Evolutionary conservation across 2,113 vertebrate species (phyloP), one percentile per base, ranked within the genome.

Genomic region (Strix aluco): DNA sequence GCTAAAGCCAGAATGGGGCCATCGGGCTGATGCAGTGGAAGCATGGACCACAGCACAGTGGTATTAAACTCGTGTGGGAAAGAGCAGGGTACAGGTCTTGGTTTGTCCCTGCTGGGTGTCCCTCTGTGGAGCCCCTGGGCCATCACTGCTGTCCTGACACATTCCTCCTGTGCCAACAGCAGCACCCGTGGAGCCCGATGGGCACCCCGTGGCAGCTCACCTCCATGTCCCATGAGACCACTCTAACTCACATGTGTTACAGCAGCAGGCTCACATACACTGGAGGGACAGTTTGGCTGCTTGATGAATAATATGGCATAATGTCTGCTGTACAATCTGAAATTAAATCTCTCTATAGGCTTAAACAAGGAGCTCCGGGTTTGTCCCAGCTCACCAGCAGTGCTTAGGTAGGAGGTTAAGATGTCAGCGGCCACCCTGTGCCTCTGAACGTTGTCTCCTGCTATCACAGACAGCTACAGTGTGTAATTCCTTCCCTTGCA

Each of bases 361-460:
- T 91, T 30, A 18, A 49, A 13, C 0, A 1, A 62, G 71, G 13
- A 26, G 22, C 4, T 27, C 15, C 1, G 5, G 49, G 12, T 30
- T 79, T 42, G 52, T 32, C 44, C 71, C 51, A 65, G 21, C 18
- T 79, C 27, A 42, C n/a, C 66, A 25, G 61, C n/a, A 30, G 49
- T 2, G 8, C 2, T 1, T 29, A 23, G 0, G 1, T 4, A 21
- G 21, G 32, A 46, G 15, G 26, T 26, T 38, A n/a, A 30, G 69
- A 26, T 2, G 25, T 32, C 32, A 54, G 44, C 0, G 0, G 20
- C 20, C 32, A 32, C 49, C 13, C 17, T 1, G 1, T 18, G 27
- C 29, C 42, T 5, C n/a, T 46, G 27, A 69, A 46, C 1, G 0
- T 15, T 7, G 0, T 40, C 44, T 46, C 29, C 51, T 47, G 13